These are phyloP conservation scores for Anoplopoma fimbria DNA, from an alignment of 2,113 vertebrate genomes.

Conservation along the genomic window DNA sequence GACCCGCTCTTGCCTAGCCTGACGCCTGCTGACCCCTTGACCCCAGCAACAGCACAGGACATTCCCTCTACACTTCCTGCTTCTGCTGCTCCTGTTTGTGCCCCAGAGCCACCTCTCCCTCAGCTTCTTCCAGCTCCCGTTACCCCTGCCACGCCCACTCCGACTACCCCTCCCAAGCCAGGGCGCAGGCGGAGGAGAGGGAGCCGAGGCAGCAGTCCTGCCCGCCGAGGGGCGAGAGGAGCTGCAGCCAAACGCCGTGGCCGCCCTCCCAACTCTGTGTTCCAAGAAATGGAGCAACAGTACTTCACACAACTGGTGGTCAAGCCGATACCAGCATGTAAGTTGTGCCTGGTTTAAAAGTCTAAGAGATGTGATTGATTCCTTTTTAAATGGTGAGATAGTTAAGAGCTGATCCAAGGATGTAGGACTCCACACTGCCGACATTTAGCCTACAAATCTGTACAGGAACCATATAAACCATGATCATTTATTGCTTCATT, in stretches of 20 bases:
- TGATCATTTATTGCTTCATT: not conserved
- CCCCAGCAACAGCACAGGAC: constrained; percentile 29
- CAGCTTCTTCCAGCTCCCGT: constrained; percentile 46
- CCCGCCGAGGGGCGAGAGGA: constrained; percentile 72
- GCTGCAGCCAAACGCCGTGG: constrained; percentile 90
- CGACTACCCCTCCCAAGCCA: constrained; percentile 65
- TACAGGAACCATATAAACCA: not conserved
- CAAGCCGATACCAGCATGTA: constrained; percentile 92
- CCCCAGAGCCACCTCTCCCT: constrained; percentile 19
- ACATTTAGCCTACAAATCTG: too few species aligned
- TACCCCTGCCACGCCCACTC: constrained; percentile 9
- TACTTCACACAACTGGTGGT: constrained; percentile 92
- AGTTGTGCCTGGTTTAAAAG: constrained; percentile 46
- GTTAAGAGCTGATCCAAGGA: not conserved
- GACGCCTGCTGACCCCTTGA: constrained; percentile 39
- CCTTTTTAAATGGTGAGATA: not conserved
- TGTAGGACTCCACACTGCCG: not conserved
- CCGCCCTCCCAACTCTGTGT: constrained; percentile 90
- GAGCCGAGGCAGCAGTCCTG: constrained; percentile 76
- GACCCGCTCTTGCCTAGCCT: constrained; percentile 53
- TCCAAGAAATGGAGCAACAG: constrained; percentile 93
- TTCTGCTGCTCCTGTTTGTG: constrained; percentile 21
- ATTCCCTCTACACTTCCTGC: not conserved
- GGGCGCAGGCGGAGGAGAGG: constrained; percentile 80
- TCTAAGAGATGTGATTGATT: not conserved